Percentiles rank a stretch among this genome's conserved stretches.
Evolutionary conservation across 2,888 invertebrate species (phyloP).

Genomic region (Tenthredo distinguenda): DNA sequence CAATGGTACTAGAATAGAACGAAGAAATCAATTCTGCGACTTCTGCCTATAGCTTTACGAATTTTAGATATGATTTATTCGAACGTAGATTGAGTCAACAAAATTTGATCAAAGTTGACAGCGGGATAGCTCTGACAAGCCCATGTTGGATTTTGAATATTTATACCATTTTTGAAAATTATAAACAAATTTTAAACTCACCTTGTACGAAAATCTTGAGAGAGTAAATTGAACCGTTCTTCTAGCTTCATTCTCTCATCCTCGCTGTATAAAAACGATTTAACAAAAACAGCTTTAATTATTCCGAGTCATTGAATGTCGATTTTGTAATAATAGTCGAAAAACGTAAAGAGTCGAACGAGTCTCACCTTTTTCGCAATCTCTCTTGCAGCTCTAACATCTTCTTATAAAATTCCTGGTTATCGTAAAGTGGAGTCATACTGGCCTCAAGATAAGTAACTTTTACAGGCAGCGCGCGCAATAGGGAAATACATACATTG

Average conservation of each 20-base stretch:
- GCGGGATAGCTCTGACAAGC: background rate
- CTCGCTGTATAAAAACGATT: conserved; percentile 65
- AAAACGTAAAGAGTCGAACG: background rate
- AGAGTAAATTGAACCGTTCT: conserved; percentile 70
- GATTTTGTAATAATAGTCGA: background rate
- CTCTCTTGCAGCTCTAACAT: conserved; percentile 75
- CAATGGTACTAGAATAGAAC: background rate
- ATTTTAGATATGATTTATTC: background rate
- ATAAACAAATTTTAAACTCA: conserved; percentile 54
- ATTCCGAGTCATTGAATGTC: background rate
- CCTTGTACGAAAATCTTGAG: conserved; percentile 72
- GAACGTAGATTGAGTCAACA: background rate
- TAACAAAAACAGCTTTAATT: background rate
- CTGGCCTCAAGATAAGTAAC: conserved; percentile 12
- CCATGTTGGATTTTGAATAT: background rate
- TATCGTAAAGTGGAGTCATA: conserved; percentile 67
- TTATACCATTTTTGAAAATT: background rate
- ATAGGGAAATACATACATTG: background rate
- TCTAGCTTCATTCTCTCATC: conserved; percentile 74
- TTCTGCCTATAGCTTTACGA: background rate
- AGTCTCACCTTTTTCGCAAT: conserved; percentile 70
- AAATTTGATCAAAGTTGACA: background rate
- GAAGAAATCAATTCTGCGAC: background rate
- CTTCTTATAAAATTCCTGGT: conserved; percentile 70
- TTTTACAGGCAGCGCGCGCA: background rate